Evolutionary conservation across 1,140 invertebrate genomes (phyloP), one percentile per base, ranked within the genome.

Genomic region (Protaetia brevitarsis): DNA sequence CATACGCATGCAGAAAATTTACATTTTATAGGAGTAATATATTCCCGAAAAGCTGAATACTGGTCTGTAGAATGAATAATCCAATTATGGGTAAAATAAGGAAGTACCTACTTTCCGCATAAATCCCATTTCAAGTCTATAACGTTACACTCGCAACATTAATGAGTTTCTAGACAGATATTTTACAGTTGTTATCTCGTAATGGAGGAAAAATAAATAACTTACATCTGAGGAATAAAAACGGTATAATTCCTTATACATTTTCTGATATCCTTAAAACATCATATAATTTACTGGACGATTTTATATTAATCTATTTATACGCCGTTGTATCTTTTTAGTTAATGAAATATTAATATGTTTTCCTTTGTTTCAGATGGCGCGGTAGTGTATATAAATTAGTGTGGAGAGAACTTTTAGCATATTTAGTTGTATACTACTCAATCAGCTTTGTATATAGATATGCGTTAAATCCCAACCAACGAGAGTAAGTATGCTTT

Each of bases 331-430:
- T n/a, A n/a, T n/a, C n/a, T n/a, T n/a, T 10, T 37, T 11, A 37
- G 5, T 37, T 37, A 16, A n/a, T n/a, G n/a, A n/a, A n/a, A n/a
- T 37, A 37, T 7, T 23, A 21, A 26, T 51, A 26, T 59, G 11
- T 31, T 78, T 78, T 76, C 76, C 77, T 82, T 81, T 70, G 69
- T 87, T 89, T 74, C 85, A 94, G 94, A 87, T 98, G 96, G 96
- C 85, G 90, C 77, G 96, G 95, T 69, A 97, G 95, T 76, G 92
- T 98, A n/a, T 98, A 97, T 85, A 98, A 98, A 85, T 81, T 97
- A 74, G 89, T 98, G 56, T 98, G 94, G 91, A 86, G 93, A 69
- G 96, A 98, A 83, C 84, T 97, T 66, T 78, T 96, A 72, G 90
- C 94, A 31, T 98, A 96, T 81, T 83, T 94, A 72, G 81, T 87